These are phyloP conservation scores for Gobionotothen gibberifrons DNA, from an alignment of 2,797 vertebrate genomes.

Conservation along the genomic window DNA sequence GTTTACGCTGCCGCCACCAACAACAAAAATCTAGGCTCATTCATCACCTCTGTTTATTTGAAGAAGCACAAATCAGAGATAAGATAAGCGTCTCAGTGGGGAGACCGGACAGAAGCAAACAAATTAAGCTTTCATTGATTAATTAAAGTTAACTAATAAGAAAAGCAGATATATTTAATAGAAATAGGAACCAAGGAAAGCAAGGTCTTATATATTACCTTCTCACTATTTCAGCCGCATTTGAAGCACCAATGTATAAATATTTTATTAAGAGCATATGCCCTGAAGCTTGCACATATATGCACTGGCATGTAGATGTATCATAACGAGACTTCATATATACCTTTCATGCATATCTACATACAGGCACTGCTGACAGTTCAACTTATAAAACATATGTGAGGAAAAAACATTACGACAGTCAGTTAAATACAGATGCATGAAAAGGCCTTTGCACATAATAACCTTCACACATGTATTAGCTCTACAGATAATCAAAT, in stretches of 20 bases:
- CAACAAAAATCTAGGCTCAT: slow-evolving; percentile 45
- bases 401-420: not conserved
- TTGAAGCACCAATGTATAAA: slow-evolving; percentile 31
- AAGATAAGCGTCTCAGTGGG: slow-evolving; percentile 39
- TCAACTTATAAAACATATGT: not conserved
- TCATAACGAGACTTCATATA: not conserved
- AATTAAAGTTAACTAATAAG: slow-evolving; percentile 16
- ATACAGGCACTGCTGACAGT: not conserved
- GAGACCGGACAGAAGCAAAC: slow-evolving; percentile 24
- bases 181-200: slow-evolving; percentile 19
- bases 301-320: not conserved
- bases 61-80: slow-evolving; percentile 39
- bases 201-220: slow-evolving; percentile 7
- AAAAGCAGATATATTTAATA: slow-evolving; percentile 12
- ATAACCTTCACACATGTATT: slow-evolving; percentile 8
- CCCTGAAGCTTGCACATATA: slow-evolving; percentile 11
- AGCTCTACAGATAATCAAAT: slow-evolving; percentile 19
- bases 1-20: slow-evolving; percentile 22
- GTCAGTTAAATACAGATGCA: slow-evolving; percentile 2
- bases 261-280: slow-evolving; percentile 30
- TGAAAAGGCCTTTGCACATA: slow-evolving; percentile 26
- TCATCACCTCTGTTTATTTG: slow-evolving; percentile 62
- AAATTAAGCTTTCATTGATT: slow-evolving; percentile 22
- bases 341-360: not conserved
- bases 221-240: slow-evolving; percentile 25